phyloP scores from a whole-genome alignment of 1,140 invertebrate species.

The Drosophila quadrilineata region DNA sequence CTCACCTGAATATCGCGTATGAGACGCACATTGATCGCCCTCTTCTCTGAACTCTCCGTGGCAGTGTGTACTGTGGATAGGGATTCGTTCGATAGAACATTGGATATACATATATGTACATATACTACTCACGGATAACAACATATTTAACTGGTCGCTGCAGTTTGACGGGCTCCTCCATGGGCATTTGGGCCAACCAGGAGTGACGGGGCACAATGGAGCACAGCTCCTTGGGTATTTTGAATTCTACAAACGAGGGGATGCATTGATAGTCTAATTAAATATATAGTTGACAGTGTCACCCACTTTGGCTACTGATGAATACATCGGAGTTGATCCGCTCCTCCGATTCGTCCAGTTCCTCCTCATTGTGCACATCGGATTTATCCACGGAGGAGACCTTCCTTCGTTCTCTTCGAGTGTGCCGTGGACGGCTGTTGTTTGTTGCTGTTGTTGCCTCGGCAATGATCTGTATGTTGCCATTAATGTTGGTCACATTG shows the following conservation, averaged over 20 bases:
- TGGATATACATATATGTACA: neutral
- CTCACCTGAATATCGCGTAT: conserved; percentile 81
- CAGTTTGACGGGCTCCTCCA: conserved; percentile 52
- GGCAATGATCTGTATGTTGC: conserved; percentile 80
- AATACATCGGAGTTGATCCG: conserved; percentile 48
- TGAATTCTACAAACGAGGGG: conserved; percentile 46
- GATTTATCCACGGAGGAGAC: conserved; percentile 5
- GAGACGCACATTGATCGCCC: conserved; percentile 80
- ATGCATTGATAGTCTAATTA: too few relatives aligned
- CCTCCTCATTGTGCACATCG: neutral
- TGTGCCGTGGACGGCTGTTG: conserved; percentile 6
- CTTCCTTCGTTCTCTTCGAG: conserved; percentile 17
- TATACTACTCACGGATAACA: conserved; percentile 72
- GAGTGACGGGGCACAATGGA: conserved; percentile 61
- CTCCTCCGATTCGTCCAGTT: conserved; percentile 55
- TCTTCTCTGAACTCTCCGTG: conserved; percentile 80
- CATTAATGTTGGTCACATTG: conserved; percentile 81
- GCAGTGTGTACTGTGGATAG: conserved; percentile 81
- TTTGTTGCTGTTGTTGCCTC: conserved; percentile 15
- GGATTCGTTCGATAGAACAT: neutral
- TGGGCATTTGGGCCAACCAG: conserved; percentile 78
- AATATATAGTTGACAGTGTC: neutral
- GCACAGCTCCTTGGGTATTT: conserved; percentile 68
- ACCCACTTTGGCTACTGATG: conserved; percentile 51
- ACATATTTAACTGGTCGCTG: conserved; percentile 74